Evolutionary conservation across 1,140 invertebrate genomes (phyloP).

Genomic region (Nomia melanderi): DNA sequence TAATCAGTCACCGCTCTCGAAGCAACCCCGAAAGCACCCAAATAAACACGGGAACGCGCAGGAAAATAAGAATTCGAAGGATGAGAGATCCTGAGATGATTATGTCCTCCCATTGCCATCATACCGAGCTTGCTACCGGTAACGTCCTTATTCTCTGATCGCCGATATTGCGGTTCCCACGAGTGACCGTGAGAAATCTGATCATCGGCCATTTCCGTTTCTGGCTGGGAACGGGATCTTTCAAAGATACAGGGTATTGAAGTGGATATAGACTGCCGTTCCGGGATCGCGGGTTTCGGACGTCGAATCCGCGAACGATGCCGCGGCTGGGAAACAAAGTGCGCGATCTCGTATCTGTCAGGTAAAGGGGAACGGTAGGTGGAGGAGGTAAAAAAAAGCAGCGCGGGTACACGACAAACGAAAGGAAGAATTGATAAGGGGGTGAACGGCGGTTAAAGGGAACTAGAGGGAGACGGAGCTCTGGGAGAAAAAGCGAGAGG

Average conservation of each 20-base stretch:
- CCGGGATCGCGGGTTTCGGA: neutral
- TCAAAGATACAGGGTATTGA: neutral
- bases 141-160: neutral
- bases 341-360: conserved; percentile 17
- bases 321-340: conserved; percentile 17
- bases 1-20: too few relatives aligned
- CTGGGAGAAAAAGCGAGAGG: neutral
- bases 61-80: too few relatives aligned
- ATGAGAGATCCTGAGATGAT: too few relatives aligned
- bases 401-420: neutral
- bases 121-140: neutral
- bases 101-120: too few relatives aligned
- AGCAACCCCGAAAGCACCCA: too few relatives aligned
- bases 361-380: neutral
- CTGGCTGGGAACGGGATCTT: neutral
- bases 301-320: conserved; percentile 7
- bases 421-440: conserved; percentile 27
- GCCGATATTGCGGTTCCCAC: neutral
- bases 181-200: neutral
- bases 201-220: neutral
- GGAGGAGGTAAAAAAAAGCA: neutral
- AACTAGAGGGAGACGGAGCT: neutral
- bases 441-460: neutral
- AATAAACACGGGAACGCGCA: too few relatives aligned
- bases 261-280: neutral